Evolutionary conservation across 53 echinoderm and acorn worm genomes (phyloP), one percentile per base, ranked within the genome.

Genomic region (Stichopus horrens): DNA sequence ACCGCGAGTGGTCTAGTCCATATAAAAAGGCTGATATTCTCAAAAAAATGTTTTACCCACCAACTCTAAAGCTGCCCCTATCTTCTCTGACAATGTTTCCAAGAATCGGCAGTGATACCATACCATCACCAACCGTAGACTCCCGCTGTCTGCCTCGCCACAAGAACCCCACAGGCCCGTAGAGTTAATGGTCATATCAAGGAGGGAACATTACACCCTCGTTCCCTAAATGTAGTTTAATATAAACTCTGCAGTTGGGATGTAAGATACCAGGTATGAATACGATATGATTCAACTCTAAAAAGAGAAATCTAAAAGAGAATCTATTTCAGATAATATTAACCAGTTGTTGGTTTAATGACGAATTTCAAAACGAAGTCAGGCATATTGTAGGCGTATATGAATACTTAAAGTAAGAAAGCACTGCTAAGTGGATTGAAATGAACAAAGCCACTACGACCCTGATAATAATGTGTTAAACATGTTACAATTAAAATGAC

Each of bases 71-170:
- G 56, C 53, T 81, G 9, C 20, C 81, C 10, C n/a, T 10, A 54
- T 57, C 81, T 57, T 21, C 51, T 57, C 55, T 10, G 56, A 18
- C n/a, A n/a, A 81, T 58, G 56, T 22, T 81, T 81, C 81, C 81
- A 81, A 81, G 81, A 81, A 81, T 18, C 55, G 22, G 56, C 81
- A 57, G 57, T 81, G 8, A 71, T 57, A 81, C 56, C 57, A 53
- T 14, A 16, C 56, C 81, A 21, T 56, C 57, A 58, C 55, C 55
- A 71, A 18, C 58, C 57, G 81, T 81, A 51, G 81, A 58, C 81
- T 81, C 81, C 81, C 81, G 81, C 81, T 81, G 81, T 81, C 81
- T 18, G n/a, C 56, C 21, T 81, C 81, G 81, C 81, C 81, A 81
- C 81, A 81, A 81, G 81, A 81, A 57, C 81, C 81, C 81, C 81